phyloP scores from a whole-genome alignment of 2,113 vertebrate genomes.

The Apistogramma diplotaenia region DNA sequence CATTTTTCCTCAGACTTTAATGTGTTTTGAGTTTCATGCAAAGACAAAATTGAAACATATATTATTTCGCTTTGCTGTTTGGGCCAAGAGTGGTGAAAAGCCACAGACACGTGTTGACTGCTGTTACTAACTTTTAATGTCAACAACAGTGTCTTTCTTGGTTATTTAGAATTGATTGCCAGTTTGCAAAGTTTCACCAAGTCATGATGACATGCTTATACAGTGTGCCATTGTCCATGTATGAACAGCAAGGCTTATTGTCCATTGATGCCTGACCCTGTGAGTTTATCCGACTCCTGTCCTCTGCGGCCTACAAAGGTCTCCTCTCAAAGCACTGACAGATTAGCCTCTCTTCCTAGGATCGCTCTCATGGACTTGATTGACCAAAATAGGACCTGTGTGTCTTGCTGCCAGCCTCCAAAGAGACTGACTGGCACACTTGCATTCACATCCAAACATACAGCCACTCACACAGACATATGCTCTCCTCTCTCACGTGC shows the following conservation, averaged over 20 bases:
- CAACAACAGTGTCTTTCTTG: constrained; percentile 21
- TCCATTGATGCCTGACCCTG: constrained; percentile 51
- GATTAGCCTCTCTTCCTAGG: constrained; percentile 49
- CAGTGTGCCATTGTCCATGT: constrained; percentile 59
- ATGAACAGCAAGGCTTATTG: constrained; percentile 60
- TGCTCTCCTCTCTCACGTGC: constrained; percentile 14
- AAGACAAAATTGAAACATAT: constrained; percentile 34
- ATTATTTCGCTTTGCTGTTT: constrained; percentile 34
- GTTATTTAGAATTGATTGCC: neutral
- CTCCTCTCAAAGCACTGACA: constrained; percentile 55
- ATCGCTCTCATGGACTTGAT: constrained; percentile 54
- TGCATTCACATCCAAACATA: constrained; percentile 8
- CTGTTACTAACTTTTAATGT: constrained; percentile 38
- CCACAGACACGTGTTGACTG: constrained; percentile 44
- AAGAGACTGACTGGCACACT: constrained; percentile 38
- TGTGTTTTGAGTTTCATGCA: constrained; percentile 50
- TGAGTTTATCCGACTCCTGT: constrained; percentile 65
- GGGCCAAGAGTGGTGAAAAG: constrained; percentile 24
- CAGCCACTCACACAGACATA: neutral
- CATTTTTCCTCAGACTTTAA: constrained; percentile 32
- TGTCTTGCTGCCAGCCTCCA: constrained; percentile 34
- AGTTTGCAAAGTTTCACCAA: constrained; percentile 27
- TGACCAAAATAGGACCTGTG: constrained; percentile 58
- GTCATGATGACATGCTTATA: constrained; percentile 39
- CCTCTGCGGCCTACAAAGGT: constrained; percentile 63